Evolutionary conservation across 2,797 vertebrate genomes (phyloP), one percentile per base, ranked within the genome.

Genomic region (Bucorvus abyssinicus): DNA sequence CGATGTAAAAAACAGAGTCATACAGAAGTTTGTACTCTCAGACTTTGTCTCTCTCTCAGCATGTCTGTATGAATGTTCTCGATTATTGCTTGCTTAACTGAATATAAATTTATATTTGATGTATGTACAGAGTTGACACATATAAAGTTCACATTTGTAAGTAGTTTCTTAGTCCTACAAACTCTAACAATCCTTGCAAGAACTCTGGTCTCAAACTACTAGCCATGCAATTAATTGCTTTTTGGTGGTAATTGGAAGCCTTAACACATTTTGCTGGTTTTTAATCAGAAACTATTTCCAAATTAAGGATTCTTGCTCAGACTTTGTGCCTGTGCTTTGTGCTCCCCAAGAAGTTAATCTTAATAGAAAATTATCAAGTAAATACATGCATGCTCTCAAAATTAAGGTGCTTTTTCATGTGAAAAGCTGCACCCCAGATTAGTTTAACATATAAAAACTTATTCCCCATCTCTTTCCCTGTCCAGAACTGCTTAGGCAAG

Each of bases 171-270:
- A 89, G 42, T 56, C 56, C 53, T 8, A 65, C 26, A 94, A 52
- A 60, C 76, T 94, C 83, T 80, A 85, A 38, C 12, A 82, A 84
- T 77, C 63, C 23, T 74, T 88, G 52, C 92, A 93, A 95, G 90
- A 93, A 93, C 83, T 93, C 40, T 74, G 71, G 68, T 94, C 82
- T 92, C 61, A 84, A 95, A 71, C 38, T 84, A 59, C 68, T 89
- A 94, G 68, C 73, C 79, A 94, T 91, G 89, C 76, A 96, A 78
- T 85, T 97, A 94, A 96, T 97, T 97, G 71, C 55, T 84, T 96
- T 95, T 94, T 61, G 75, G 32, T 73, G 40, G 38, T 85, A 94
- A 94, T 55, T 93, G 87, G 69, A 94, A 81, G 27, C 36, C 83
- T 93, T 80, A 67, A 56, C 30, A 79, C 20, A 74, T 92, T 96